phyloP scores from a whole-genome alignment of 2,888 invertebrate genomes.

The Sarcophaga subvicina region DNA sequence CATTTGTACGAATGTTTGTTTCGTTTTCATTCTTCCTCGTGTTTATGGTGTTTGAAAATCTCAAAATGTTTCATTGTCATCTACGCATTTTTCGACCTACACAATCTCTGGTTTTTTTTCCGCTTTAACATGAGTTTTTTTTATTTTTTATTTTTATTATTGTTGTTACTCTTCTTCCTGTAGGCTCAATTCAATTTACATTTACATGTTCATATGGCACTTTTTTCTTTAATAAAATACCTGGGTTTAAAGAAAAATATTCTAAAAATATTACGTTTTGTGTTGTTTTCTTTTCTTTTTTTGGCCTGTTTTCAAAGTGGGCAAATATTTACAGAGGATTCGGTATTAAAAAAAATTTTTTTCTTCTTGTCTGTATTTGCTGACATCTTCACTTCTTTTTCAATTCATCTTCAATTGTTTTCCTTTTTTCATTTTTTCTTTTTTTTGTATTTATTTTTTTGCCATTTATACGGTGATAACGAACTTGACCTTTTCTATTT shows the following conservation, averaged over 20 bases:
- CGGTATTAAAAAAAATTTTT: conserved; percentile 6
- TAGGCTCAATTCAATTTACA: conserved; percentile 49
- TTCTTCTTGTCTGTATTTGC: neutral
- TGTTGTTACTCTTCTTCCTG: conserved; percentile 22
- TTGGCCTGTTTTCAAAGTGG: neutral
- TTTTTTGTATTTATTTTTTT: conserved; percentile 21
- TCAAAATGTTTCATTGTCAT: conserved; percentile 55
- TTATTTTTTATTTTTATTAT: neutral
- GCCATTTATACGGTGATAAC: conserved; percentile 33
- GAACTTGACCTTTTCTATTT: conserved; percentile 55
- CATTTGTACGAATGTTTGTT: neutral
- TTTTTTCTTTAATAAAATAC: neutral
- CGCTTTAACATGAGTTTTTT: conserved; percentile 35
- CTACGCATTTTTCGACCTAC: conserved; percentile 65
- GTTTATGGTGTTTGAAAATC: conserved; percentile 6
- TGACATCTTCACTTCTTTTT: neutral
- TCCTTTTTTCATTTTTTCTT: neutral
- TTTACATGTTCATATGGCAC: conserved; percentile 17
- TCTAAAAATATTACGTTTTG: conserved; percentile 2
- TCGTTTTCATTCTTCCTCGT: neutral
- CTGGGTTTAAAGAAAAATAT: neutral
- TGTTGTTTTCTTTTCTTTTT: neutral
- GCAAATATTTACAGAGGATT: conserved; percentile 54
- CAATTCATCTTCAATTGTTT: neutral
- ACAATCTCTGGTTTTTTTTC: conserved; percentile 7